Evolutionary conservation across 2,888 invertebrate species (phyloP).

Genomic region (Malacosoma neustria): DNA sequence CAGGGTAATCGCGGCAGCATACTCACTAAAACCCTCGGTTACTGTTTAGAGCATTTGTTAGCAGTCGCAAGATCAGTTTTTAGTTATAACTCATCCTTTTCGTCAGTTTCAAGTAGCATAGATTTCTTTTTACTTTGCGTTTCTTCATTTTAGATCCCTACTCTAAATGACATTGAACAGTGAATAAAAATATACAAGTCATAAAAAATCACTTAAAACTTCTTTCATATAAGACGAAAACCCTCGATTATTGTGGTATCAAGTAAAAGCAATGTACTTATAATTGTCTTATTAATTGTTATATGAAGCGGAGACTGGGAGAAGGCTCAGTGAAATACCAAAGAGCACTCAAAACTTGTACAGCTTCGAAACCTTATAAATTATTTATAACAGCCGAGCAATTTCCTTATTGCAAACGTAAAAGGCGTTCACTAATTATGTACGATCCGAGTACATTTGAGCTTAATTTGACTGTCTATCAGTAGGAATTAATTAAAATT

Average conservation of each 20-base stretch:
- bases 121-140: no score
- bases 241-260: no score
- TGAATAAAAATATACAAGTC: not conserved
- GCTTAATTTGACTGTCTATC: conserved; percentile 44
- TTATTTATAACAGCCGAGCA: conserved; percentile 61
- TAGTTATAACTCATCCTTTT: no score
- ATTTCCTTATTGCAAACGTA: conserved; percentile 38
- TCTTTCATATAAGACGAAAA: conserved; percentile 1
- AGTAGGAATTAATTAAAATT: conserved; percentile 18
- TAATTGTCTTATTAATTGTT: conserved; percentile 4
- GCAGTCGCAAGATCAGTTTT: no score
- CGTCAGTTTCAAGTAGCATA: no score
- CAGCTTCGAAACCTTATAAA: conserved; percentile 55
- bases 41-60: no score
- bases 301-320: conserved; percentile 5
- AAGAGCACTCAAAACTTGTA: conserved; percentile 55
- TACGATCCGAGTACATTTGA: conserved; percentile 43
- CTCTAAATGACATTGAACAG: no score
- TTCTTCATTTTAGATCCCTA: no score
- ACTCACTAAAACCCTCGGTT: no score
- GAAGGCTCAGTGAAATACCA: conserved; percentile 15
- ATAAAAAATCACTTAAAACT: not conserved
- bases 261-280: no score
- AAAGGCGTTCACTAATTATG: conserved; percentile 42
- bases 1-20: no score